Percentiles rank a stretch among this genome's conserved stretches.
These are phyloP conservation scores for Folsomia manolachei DNA, from an alignment of 2,888 invertebrate genomes.

Conservation along the genomic window DNA sequence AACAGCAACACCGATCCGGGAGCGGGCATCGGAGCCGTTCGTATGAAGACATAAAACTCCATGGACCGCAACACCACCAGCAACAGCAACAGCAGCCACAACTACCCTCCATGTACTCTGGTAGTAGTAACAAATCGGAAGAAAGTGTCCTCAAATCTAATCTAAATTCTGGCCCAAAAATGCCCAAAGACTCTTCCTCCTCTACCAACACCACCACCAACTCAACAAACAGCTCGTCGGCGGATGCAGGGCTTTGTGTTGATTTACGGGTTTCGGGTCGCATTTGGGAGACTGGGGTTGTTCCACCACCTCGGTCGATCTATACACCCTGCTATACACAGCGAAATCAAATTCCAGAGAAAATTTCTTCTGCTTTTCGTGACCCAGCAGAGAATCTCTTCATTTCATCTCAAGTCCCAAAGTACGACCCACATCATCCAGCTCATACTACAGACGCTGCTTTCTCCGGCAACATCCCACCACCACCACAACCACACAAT, in stretches of 20 bases:
- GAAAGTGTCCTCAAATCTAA: conserved; percentile 9
- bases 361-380: conserved; percentile 51
- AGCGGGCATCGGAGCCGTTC: background rate
- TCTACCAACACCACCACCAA: background rate
- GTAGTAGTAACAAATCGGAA: background rate
- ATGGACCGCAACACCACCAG: background rate
- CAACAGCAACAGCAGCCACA: too few relatives aligned
- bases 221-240: background rate
- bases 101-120: background rate
- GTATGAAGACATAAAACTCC: conserved; percentile 1
- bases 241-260: conserved; percentile 48
- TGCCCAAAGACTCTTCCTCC: background rate
- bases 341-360: too few relatives aligned
- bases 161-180: conserved; percentile 7
- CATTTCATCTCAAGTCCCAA: conserved; percentile 48
- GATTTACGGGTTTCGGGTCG: conserved; percentile 52
- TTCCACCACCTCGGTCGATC: conserved; percentile 49
- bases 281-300: conserved; percentile 43
- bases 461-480: background rate
- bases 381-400: conserved; percentile 50
- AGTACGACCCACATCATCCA: conserved; percentile 31
- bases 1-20: conserved; percentile 25
- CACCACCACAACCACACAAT: background rate
- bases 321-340: too few relatives aligned
- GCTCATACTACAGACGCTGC: background rate